phyloP scores from a whole-genome alignment of 2,113 vertebrate species.

The Solea solea region DNA sequence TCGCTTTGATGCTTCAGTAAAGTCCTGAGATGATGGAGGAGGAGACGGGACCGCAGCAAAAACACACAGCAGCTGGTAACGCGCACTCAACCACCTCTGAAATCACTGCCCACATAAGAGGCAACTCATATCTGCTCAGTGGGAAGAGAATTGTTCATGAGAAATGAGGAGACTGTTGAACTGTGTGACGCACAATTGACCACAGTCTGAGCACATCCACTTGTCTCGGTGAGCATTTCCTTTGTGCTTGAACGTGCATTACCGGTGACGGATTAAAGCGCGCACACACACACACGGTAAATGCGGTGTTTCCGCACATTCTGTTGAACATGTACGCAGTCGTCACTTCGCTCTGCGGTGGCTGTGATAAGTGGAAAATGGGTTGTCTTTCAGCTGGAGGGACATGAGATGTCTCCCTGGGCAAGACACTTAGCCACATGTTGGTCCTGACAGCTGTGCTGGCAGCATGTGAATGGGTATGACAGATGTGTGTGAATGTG shows the following conservation, averaged over 20 bases:
- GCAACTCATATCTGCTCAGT: conserved; percentile 22
- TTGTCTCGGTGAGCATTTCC: conserved; percentile 9
- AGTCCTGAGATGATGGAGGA: background rate
- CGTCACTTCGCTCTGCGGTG: no score
- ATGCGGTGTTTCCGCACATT: background rate
- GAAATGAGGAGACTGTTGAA: background rate
- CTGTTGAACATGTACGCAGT: no score
- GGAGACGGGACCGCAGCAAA: background rate
- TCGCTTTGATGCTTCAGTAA: conserved; percentile 11
- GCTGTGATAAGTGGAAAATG: no score
- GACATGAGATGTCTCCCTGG: no score
- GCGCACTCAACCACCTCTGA: conserved; percentile 22
- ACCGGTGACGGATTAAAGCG: conserved; percentile 18
- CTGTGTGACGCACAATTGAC: conserved; percentile 25
- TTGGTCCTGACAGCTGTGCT: no score
- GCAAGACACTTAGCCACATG: no score
- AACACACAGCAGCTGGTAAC: background rate
- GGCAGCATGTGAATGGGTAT: no score
- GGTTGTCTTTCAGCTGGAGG: no score
- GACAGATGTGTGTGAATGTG: no score
- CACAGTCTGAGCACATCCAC: conserved; percentile 17
- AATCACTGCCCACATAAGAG: conserved; percentile 16
- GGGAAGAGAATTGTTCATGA: conserved; percentile 21
- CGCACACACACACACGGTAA: background rate
- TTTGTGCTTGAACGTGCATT: background rate